Evolutionary conservation across 2,888 invertebrate genomes (phyloP), one percentile per base, ranked within the genome.

Genomic region (Tuberolachnus salignus): DNA sequence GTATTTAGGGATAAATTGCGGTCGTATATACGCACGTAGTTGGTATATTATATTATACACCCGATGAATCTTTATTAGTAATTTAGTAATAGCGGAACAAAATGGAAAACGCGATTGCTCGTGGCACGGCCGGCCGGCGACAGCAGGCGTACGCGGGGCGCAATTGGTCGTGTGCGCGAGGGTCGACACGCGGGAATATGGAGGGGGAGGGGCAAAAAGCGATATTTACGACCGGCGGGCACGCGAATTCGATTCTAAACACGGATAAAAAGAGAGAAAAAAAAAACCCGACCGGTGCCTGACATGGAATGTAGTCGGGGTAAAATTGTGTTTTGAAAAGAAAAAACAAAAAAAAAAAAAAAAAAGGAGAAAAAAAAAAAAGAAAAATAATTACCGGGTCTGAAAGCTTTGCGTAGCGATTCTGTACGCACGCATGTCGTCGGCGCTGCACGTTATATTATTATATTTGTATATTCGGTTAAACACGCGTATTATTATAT

Each of bases 181-280:
- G 21, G 66, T 9, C 21, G 10, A 16, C 44, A 34, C n/a, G 61
- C 21, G 23, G 49, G 49, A 10, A 23, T 2, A 6, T 1, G 46
- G 46, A 23, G 53, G 2, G 67, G 11, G 10, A 8, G 63, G n/a
- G 51, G 55, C 53, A 26, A 64, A 34, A 55, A 26, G 66, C 66
- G 67, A 69, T 78, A 61, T 78, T 78, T 78, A 78, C 61, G 78
- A 78, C 69, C 69, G 0, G 42, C 59, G 21, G 42, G 69, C 78
- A 78, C 78, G 78, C 78, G 59, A 78, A 78, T 78, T 69, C 23
- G 78, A 78, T 78, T 78, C 69, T 78, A 69, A 78, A 78, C 67
- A 51, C 78, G 78, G 78, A 78, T 78, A 78, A 78, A 59, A 73
- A n/a, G n/a, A n/a, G n/a, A n/a, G n/a, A n/a, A n/a, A n/a, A n/a